Conservation (phyloP, 2,888 invertebrate genomes). For the Spisula subtruncata region DNA sequence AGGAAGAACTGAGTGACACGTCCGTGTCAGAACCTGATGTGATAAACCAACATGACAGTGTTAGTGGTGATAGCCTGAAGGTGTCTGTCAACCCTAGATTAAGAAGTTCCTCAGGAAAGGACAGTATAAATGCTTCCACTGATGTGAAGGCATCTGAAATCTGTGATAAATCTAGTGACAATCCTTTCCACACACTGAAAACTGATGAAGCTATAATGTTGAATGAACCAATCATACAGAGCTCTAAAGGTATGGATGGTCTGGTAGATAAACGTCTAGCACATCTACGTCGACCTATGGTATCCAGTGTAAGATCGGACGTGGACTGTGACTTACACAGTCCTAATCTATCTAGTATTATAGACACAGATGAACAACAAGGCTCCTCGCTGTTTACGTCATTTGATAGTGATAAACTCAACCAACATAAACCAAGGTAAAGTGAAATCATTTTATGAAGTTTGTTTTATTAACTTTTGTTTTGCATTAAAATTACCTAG, state of each 20-base stretch:
- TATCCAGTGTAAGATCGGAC: slow-evolving; percentile 65
- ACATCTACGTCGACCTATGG: slow-evolving; percentile 44
- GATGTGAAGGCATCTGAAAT: background rate
- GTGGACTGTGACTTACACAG: slow-evolving; percentile 31
- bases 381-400: background rate
- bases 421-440: background rate
- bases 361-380: slow-evolving; percentile 28
- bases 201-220: slow-evolving; percentile 11
- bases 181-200: background rate
- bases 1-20: slow-evolving; percentile 60
- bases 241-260: slow-evolving; percentile 27
- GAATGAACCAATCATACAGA: slow-evolving; percentile 47
- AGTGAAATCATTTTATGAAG: background rate
- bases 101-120: background rate
- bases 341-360: slow-evolving; percentile 62
- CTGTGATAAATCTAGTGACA: background rate
- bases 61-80: background rate
- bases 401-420: background rate
- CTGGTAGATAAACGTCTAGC: slow-evolving; percentile 48
- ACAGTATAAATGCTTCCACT: background rate
- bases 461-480: too few relatives aligned
- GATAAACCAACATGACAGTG: background rate
- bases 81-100: background rate
- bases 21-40: slow-evolving; percentile 52
- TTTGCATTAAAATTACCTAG: too few relatives aligned